Evolutionary conservation across 2,113 vertebrate species (phyloP).

Genomic region (Pygoscelis antarcticus): DNA sequence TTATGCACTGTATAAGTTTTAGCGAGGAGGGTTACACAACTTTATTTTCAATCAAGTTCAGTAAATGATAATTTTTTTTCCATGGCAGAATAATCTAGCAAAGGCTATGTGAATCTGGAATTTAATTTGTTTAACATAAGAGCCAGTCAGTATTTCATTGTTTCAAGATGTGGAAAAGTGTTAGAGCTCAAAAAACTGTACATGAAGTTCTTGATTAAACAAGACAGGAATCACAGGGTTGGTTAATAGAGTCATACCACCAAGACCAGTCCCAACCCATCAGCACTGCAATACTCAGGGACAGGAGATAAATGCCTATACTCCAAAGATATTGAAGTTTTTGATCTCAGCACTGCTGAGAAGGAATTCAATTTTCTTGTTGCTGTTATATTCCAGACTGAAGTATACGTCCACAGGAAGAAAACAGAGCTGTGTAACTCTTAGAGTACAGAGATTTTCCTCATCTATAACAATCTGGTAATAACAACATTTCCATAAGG

Average conservation of each 20-base stretch:
- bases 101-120: slow-evolving; percentile 15
- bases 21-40: background rate
- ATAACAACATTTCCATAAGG: background rate
- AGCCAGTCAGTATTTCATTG: slow-evolving; percentile 35
- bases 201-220: slow-evolving; percentile 40
- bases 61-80: background rate
- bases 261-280: background rate
- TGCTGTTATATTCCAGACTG: background rate
- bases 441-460: background rate
- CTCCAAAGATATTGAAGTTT: background rate
- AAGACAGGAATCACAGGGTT: slow-evolving; percentile 36
- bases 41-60: background rate
- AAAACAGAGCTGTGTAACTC: background rate
- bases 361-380: background rate
- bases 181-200: slow-evolving; percentile 19
- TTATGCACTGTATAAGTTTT: background rate
- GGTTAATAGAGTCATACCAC: slow-evolving; percentile 17
- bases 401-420: background rate
- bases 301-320: background rate
- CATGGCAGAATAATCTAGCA: background rate
- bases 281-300: background rate
- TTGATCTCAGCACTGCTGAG: background rate
- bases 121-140: slow-evolving; percentile 53
- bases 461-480: background rate
- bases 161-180: slow-evolving; percentile 38